These are phyloP conservation scores for Champsocephalus esox DNA, from an alignment of 2,797 vertebrate species.

Conservation along the genomic window DNA sequence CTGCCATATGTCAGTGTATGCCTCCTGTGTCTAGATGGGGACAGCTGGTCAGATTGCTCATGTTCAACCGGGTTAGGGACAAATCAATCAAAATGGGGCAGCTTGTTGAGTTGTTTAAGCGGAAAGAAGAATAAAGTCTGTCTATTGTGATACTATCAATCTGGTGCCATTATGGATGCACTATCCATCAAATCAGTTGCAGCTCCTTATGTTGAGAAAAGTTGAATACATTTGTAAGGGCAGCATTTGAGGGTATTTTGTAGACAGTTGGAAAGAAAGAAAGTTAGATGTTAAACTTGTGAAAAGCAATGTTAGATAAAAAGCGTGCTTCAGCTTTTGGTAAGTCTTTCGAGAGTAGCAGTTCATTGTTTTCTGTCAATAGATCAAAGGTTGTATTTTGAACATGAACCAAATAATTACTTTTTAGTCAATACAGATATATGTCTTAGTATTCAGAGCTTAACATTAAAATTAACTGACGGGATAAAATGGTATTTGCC, in stretches of 20 bases:
- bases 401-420: background rate
- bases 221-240: constrained; percentile 15
- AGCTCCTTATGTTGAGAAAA: constrained; percentile 25
- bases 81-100: constrained; percentile 83
- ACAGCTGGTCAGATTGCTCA: constrained; percentile 85
- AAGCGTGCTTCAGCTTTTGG: background rate
- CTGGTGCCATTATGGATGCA: constrained; percentile 64
- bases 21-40: constrained; percentile 73
- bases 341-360: constrained; percentile 3
- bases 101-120: constrained; percentile 72
- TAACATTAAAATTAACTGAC: background rate
- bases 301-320: background rate
- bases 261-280: constrained; percentile 12
- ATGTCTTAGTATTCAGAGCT: too few relatives aligned
- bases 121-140: constrained; percentile 53
- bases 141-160: constrained; percentile 71
- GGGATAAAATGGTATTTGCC: constrained; percentile 18
- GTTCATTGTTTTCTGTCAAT: constrained; percentile 5
- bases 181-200: constrained; percentile 28
- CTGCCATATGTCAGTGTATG: constrained; percentile 78
- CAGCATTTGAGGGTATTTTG: constrained; percentile 10
- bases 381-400: constrained; percentile 7
- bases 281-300: background rate
- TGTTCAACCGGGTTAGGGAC: constrained; percentile 80
- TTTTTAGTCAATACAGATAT: too few relatives aligned